Evolutionary conservation across 2,888 invertebrate genomes (phyloP).

Genomic region (Silvanus unidentatus): DNA sequence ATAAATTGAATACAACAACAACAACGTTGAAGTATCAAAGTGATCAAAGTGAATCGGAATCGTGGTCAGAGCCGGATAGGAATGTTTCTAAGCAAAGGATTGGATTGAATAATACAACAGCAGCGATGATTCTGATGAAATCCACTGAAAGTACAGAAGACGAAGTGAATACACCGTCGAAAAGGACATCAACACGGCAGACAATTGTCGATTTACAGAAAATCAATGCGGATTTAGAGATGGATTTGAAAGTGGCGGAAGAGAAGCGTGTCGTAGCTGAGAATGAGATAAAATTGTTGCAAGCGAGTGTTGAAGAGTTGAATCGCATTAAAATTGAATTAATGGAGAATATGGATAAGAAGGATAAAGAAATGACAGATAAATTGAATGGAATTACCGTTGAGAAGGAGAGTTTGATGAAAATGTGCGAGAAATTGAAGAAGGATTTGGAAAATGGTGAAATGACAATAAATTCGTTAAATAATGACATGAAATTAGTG

Average conservation of each 20-base stretch:
- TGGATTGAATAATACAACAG: slow-evolving; percentile 52
- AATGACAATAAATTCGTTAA: no score
- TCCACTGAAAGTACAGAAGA: slow-evolving; percentile 38
- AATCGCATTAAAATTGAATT: slow-evolving; percentile 23
- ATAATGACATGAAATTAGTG: no score
- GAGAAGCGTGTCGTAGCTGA: slow-evolving; percentile 24
- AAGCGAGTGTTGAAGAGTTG: slow-evolving; percentile 18
- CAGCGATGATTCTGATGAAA: slow-evolving; percentile 13
- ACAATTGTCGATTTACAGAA: slow-evolving; percentile 30
- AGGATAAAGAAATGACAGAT: slow-evolving; percentile 36
- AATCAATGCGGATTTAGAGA: slow-evolving; percentile 29
- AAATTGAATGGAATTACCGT: slow-evolving; percentile 34
- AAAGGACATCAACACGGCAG: slow-evolving; percentile 22
- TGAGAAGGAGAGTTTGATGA: slow-evolving; percentile 29
- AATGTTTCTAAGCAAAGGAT: slow-evolving; percentile 76
- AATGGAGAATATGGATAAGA: slow-evolving; percentile 28
- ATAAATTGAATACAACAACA: slow-evolving; percentile 18
- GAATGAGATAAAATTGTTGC: slow-evolving; percentile 30
- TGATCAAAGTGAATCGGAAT: slow-evolving; percentile 67
- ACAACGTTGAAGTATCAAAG: slow-evolving; percentile 32
- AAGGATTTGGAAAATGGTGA: slow-evolving; percentile 7
- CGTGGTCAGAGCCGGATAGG: slow-evolving; percentile 83
- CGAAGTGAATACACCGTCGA: slow-evolving; percentile 18
- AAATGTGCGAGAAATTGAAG: slow-evolving; percentile 9
- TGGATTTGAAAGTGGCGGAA: slow-evolving; percentile 43